Evolutionary conservation across 2,797 vertebrate species (phyloP), one percentile per base, ranked within the genome.

Genomic region (Falco columbarius): DNA sequence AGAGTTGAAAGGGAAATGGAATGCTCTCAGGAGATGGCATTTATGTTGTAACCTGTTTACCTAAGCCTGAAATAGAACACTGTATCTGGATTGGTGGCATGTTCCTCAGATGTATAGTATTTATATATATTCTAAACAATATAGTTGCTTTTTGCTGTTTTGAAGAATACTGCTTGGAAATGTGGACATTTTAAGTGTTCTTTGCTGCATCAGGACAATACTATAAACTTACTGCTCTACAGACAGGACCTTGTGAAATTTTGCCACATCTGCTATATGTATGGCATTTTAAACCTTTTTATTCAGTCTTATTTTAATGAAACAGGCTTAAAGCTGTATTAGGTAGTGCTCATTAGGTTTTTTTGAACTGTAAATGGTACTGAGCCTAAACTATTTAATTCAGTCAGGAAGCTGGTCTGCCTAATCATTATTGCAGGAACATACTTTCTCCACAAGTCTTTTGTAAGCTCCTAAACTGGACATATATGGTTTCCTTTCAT

Each of bases 101-200:
- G 63, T 54, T 95, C 73, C 93, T 96, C 76, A 92, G 81, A 96
- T 92, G 87, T 89, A 91, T 27, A 34, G 51, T 46, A 77, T 74
- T 44, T 94, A 87, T 89, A 36, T 83, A 85, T 88, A 42, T 96
- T 91, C 93, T 51, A 46, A 80, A 73, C 30, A 49, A 94, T 13
- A 13, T 30, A 88, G 93, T 76, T 87, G 68, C 49, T 90, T 90
- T 40, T 83, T 96, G 87, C 92, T 96, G 52, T 96, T 97, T 95
- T 94, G 82, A 96, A 96, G 40, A 90, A 93, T 80, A 74, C 71
- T 46, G 54, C 80, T 74, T 89, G 86, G 77, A 90, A 66, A 87
- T 2, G 6, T 66, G 52, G 40, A 54, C 14, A 40, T 70, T 47
- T 71, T 56, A 29, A 12, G 59, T 81, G 80, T 27, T 82, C 81